A percentile compares a stretch with the other conserved stretches of the same genome.
Conservation (phyloP, 2,888 invertebrate genomes). For the Lysandra coridon region DNA sequence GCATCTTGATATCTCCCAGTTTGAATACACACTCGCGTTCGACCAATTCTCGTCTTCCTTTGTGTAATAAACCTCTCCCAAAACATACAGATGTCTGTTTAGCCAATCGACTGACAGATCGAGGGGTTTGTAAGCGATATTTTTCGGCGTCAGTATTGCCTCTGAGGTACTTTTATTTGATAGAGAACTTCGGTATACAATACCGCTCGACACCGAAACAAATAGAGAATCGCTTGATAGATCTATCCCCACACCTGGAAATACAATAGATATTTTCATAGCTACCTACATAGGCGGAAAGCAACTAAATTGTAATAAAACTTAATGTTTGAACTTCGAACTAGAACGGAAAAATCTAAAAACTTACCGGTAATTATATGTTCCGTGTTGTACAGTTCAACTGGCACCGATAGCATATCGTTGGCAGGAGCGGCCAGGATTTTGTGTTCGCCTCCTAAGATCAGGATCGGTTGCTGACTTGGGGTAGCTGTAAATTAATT, state of each 20-base stretch:
- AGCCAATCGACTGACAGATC: conserved; percentile 94
- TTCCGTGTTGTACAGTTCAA: conserved; percentile 82
- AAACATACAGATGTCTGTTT: conserved; percentile 89
- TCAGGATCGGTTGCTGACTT: conserved; percentile 84
- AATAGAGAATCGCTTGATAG: conserved; percentile 87
- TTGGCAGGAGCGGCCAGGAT: conserved; percentile 85
- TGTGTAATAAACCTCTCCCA: conserved; percentile 84
- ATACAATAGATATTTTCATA: neutral
- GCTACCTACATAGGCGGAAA: too few relatives aligned
- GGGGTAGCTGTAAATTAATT: conserved; percentile 77
- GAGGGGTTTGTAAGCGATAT: conserved; percentile 83
- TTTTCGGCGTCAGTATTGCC: conserved; percentile 79
- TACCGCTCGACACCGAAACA: conserved; percentile 87
- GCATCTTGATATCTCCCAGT: conserved; percentile 88
- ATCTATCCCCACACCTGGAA: conserved; percentile 87
- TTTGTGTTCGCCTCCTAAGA: conserved; percentile 84
- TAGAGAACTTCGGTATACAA: conserved; percentile 79
- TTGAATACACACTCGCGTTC: conserved; percentile 54
- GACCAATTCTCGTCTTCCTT: conserved; percentile 54
- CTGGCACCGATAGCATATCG: conserved; percentile 84
- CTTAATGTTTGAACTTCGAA: too few relatives aligned
- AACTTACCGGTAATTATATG: conserved; percentile 66
- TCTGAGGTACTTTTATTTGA: conserved; percentile 66
- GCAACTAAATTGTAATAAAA: too few relatives aligned
- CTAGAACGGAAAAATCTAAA: neutral